phyloP scores from a whole-genome alignment of 2,888 invertebrate genomes.

The Quadroppia sp. region DNA sequence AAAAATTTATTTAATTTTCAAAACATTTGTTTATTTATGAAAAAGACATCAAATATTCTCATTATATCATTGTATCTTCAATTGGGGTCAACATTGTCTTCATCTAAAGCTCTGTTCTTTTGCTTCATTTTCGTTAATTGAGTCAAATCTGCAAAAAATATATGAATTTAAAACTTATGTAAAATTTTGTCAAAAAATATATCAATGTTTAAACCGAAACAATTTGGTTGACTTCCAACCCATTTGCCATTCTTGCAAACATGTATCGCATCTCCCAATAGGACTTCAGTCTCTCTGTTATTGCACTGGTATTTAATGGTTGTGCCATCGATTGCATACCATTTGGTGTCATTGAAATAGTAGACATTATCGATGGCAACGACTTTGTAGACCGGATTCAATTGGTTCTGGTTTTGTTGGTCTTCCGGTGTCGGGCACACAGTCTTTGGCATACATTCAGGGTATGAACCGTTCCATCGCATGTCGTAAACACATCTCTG shows the following conservation, averaged over 20 bases:
- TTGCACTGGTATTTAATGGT: slow-evolving; percentile 3
- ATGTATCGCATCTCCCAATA: slow-evolving; percentile 4
- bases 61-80: no score
- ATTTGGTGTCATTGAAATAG: slow-evolving; percentile 8
- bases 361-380: neutral
- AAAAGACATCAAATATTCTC: no score
- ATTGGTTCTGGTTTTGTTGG: neutral
- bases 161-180: neutral
- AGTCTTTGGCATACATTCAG: neutral
- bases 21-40: no score
- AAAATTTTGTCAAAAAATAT: neutral
- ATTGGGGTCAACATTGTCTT: no score
- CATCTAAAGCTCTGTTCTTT: neutral
- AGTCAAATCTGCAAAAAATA: neutral
- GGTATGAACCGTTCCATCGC: slow-evolving; percentile 22
- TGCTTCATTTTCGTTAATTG: neutral
- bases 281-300: neutral
- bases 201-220: neutral
- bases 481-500: neutral
- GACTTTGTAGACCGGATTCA: neutral
- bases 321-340: slow-evolving; percentile 26
- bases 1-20: no score
- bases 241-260: neutral
- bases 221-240: slow-evolving; percentile 16
- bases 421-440: neutral